Evolutionary conservation across 2,888 invertebrate genomes (phyloP).

Genomic region (Mythimna loreyi): DNA sequence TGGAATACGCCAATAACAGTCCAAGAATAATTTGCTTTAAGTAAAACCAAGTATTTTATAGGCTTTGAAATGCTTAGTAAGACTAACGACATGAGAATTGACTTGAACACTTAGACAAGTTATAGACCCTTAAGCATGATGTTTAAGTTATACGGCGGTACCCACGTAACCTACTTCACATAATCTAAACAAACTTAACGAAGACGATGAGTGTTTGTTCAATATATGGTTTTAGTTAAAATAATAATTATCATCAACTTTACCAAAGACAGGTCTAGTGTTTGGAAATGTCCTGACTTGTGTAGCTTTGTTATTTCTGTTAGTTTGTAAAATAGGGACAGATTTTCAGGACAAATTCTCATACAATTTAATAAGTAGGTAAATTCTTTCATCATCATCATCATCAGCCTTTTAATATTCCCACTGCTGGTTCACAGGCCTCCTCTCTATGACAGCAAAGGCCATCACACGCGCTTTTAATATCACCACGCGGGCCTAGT

Average conservation of each 20-base stretch:
- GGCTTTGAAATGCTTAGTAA: neutral
- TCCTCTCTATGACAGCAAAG: too few relatives aligned
- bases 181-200: slow-evolving; percentile 34
- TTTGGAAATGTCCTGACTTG: slow-evolving; percentile 2
- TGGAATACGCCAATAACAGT: too few relatives aligned
- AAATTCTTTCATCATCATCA: too few relatives aligned
- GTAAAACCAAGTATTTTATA: slow-evolving; percentile 12
- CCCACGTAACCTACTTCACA: slow-evolving; percentile 41
- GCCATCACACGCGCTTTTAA: too few relatives aligned
- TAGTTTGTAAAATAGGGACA: neutral
- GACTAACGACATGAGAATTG: slow-evolving; percentile 7
- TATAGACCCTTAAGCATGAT: slow-evolving; percentile 28
- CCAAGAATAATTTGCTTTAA: neutral
- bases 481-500: too few relatives aligned
- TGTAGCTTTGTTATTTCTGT: neutral
- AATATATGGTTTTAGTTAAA: slow-evolving; percentile 23
- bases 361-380: too few relatives aligned
- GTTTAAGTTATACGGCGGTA: slow-evolving; percentile 19
- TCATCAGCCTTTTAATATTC: too few relatives aligned
- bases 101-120: slow-evolving; percentile 19
- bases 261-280: slow-evolving; percentile 15
- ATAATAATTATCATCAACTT: slow-evolving; percentile 27
- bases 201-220: slow-evolving; percentile 12
- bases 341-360: neutral
- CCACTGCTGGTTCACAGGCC: too few relatives aligned